Evolutionary conservation across 2,888 invertebrate species (phyloP).

Genomic region (Sthenelais limicola): DNA sequence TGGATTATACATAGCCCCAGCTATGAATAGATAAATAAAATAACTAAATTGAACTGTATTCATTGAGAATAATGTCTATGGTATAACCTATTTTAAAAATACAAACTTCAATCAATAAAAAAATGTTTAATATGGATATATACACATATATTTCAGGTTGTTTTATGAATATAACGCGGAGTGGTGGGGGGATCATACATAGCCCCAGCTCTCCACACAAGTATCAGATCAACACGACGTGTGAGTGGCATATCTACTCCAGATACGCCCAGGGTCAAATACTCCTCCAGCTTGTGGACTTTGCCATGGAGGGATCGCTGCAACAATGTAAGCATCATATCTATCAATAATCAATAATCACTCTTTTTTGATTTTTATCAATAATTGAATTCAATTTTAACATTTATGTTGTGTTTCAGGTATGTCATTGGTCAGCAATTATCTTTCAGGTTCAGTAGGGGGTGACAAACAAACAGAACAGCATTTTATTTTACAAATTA

Average conservation of each 20-base stretch:
- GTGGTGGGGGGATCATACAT: conserved; percentile 79
- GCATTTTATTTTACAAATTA: too few species aligned
- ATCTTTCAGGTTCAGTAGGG: too few species aligned
- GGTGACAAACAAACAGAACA: too few species aligned
- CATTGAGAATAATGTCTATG: too few species aligned
- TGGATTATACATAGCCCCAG: conserved; percentile 88
- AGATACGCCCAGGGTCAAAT: conserved; percentile 88
- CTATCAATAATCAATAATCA: too few species aligned
- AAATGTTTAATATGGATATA: too few species aligned
- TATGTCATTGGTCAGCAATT: too few species aligned
- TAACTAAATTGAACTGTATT: not conserved
- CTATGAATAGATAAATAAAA: conserved; percentile 69
- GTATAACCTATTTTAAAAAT: too few species aligned
- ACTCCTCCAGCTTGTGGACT: conserved; percentile 87
- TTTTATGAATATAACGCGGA: conserved; percentile 85
- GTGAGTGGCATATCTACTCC: conserved; percentile 96
- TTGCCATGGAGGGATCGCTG: conserved; percentile 95
- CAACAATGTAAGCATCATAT: conserved; percentile 79
- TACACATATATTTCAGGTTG: conserved; percentile 78
- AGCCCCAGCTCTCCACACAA: conserved; percentile 93
- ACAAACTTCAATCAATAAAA: too few species aligned
- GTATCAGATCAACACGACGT: conserved; percentile 83
- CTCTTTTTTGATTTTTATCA: too few species aligned
- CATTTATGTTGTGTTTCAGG: too few species aligned
- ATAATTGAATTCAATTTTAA: too few species aligned